These are phyloP conservation scores for Rhegmatorhina hoffmannsi DNA, from an alignment of 2,113 vertebrate genomes.

Conservation along the genomic window DNA sequence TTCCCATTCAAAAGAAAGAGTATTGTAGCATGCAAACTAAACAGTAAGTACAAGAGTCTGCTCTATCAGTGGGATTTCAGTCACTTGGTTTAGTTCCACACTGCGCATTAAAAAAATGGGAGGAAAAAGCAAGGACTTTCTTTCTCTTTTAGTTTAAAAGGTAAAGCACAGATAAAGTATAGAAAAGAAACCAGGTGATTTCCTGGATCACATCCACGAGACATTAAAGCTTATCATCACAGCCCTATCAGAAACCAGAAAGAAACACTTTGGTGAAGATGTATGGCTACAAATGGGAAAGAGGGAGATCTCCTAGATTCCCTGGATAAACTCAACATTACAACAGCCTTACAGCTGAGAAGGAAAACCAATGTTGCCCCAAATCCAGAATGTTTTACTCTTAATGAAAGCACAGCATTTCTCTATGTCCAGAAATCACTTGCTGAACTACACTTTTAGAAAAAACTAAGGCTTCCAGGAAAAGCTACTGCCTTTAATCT, in stretches of 20 bases:
- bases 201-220: accelerated
- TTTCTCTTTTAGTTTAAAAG: background rate
- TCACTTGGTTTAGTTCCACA: background rate
- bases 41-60: background rate
- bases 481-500: background rate
- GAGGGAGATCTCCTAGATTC: background rate
- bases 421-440: background rate
- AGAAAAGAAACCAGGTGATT: background rate
- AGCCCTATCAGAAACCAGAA: background rate
- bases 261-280: background rate
- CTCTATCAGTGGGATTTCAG: background rate
- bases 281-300: background rate
- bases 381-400: background rate
- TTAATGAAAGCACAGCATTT: background rate
- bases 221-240: background rate
- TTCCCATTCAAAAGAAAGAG: background rate
- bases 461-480: background rate
- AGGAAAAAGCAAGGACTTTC: background rate
- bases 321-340: background rate
- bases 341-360: background rate
- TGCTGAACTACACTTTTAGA: background rate
- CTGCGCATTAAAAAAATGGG: background rate
- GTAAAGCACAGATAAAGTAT: background rate
- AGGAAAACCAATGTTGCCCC: background rate
- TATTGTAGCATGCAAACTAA: background rate